Base-by-base conservation (phyloP, 2,797 vertebrate genomes). In the Pipistrellus pipistrellus region DNA sequence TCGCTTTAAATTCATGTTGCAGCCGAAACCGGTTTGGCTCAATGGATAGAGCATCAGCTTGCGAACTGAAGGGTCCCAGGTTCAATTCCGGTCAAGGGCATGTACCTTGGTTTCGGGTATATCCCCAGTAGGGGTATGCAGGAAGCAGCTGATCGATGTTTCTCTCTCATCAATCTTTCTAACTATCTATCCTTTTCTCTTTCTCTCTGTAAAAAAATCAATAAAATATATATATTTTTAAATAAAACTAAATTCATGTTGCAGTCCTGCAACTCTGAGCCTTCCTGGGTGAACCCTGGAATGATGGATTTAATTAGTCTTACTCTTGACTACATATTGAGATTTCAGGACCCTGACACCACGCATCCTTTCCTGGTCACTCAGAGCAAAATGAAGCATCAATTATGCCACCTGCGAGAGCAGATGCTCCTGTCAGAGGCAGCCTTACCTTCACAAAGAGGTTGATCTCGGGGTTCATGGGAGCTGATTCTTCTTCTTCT, bases 391-490 rank as follows among this genome's bases (percentile, higher is more conserved):
- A 71, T 1, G 38, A 95, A 82, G 23, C 27, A 10, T 14, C 2
- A 53, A 8, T 13, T 6, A 14, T 2, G 9, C 46, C 69, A 46
- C 30, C 96, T 87, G 41, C 8, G 27, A 27, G 51, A 0, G 0
- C 76, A 57, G 21, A 0, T 7, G 30, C 35, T 21, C 81, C 90
- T n/a, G 51, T 55, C 66, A 76, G 3, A 85, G 4, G 20, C 23
- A 14, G 92, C 30, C 98, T 98, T 98, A 98, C 98, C 98, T 98
- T 98, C 53, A 98, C 96, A 83, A 95, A 98, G 53, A 98, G 75
- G 59, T 0, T 92, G 87, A 98, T 97, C 41, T 97, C 93, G 6
- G 17, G 25, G 17, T 88, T 46, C 32, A 17, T 18, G 12, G 18
- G 20, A 30, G 23, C 76, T 84, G 73, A 84, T 51, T 96, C n/a